phyloP scores from a whole-genome alignment of 2,888 invertebrate genomes.

The Polia nebulosa region DNA sequence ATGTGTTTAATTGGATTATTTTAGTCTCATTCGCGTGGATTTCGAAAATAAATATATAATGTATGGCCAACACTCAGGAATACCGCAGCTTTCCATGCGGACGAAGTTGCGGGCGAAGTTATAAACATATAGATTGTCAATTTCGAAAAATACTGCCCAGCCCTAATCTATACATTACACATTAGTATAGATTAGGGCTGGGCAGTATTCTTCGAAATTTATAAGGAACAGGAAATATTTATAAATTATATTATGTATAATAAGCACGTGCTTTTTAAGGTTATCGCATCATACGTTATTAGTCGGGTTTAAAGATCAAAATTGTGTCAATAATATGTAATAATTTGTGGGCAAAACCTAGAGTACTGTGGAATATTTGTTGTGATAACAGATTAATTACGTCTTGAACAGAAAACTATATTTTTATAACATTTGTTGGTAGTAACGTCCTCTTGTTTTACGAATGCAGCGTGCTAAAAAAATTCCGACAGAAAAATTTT shows the following conservation, averaged over 20 bases:
- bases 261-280: slow-evolving; percentile 10
- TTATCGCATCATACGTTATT: slow-evolving; percentile 26
- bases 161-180: no score
- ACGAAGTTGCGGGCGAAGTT: no score
- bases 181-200: not conserved
- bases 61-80: no score
- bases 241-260: slow-evolving; percentile 5
- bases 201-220: slow-evolving; percentile 15
- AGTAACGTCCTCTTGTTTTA: no score
- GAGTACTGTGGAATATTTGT: slow-evolving; percentile 15
- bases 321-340: not conserved
- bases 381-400: not conserved
- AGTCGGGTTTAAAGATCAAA: slow-evolving; percentile 12
- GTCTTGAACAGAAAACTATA: not conserved
- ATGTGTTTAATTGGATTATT: slow-evolving; percentile 15
- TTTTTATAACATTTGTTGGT: no score
- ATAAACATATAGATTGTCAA: no score
- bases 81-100: no score
- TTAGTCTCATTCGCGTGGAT: not conserved
- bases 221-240: slow-evolving; percentile 13
- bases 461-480: not conserved
- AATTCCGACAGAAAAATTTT: not conserved
- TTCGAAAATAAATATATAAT: no score
- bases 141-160: no score
- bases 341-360: not conserved